These are phyloP conservation scores for Oithona nana DNA, from an alignment of 2,888 invertebrate genomes.

Conservation along the genomic window DNA sequence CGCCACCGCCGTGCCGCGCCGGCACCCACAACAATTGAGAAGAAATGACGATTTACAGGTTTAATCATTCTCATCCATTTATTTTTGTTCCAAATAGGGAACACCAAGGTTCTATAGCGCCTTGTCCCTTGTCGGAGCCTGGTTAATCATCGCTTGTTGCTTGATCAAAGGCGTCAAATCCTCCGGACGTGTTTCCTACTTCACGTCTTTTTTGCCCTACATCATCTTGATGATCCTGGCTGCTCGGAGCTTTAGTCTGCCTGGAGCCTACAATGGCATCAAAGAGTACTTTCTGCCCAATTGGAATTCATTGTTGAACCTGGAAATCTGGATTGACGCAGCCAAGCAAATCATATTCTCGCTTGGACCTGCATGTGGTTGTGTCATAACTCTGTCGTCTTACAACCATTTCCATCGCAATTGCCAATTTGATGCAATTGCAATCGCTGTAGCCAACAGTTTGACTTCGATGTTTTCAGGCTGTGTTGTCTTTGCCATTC, in stretches of 20 bases:
- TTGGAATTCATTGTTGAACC: conserved; percentile 1
- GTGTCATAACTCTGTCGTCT: conserved; percentile 16
- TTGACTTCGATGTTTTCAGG: conserved; percentile 12
- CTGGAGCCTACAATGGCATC: conserved; percentile 15
- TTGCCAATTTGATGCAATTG: conserved; percentile 8
- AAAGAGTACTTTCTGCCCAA: not conserved
- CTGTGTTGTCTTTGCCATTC: conserved; percentile 14
- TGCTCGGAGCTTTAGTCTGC: conserved; percentile 8
- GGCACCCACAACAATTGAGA: no score
- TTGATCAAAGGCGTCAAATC: conserved; percentile 13
- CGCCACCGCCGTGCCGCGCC: no score
- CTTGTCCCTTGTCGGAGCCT: not conserved
- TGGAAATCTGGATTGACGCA: conserved; percentile 17
- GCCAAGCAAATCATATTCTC: conserved; percentile 17
- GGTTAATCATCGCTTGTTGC: not conserved
- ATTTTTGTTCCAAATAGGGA: not conserved
- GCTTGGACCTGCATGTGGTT: conserved; percentile 15
- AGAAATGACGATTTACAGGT: no score
- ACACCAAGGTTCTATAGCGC: conserved; percentile 2
- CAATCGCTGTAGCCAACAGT: conserved; percentile 4
- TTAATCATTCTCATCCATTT: no score
- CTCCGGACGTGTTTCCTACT: conserved; percentile 8
- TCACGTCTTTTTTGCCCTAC: conserved; percentile 15
- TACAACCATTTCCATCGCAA: conserved; percentile 11
- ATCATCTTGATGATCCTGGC: conserved; percentile 8